Evolutionary conservation across 1,140 invertebrate species (phyloP).

Genomic region (Trachelipus rathkii): DNA sequence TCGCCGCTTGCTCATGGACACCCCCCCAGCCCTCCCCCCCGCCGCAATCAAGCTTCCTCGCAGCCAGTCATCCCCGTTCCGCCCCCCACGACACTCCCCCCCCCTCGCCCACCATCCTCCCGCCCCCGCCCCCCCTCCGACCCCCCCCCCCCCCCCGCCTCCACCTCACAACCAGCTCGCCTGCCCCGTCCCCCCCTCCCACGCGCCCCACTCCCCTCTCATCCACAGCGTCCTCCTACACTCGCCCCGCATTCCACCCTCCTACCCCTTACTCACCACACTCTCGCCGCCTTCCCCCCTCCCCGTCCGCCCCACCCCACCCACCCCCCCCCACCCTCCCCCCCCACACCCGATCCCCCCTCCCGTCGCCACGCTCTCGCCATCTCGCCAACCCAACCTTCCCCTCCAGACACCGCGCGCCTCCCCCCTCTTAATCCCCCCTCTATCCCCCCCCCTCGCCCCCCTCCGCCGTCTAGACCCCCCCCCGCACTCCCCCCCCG

Average conservation of each 20-base stretch:
- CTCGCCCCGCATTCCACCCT: too few relatives aligned
- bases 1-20: neutral
- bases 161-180: neutral
- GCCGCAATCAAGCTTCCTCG: slow-evolving; percentile 29
- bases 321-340: neutral
- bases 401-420: neutral
- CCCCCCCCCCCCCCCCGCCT: neutral
- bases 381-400: neutral
- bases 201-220: neutral
- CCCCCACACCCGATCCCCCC: neutral
- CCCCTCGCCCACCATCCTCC: slow-evolving; percentile 35
- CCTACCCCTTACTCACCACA: too few relatives aligned
- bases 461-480: neutral
- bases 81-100: too few relatives aligned
- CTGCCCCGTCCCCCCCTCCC: neutral
- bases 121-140: neutral
- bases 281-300: neutral
- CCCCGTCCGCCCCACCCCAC: neutral
- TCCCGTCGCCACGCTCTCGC: neutral
- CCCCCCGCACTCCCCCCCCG: neutral
- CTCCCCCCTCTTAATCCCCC: neutral
- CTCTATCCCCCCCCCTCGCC: neutral
- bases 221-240: neutral
- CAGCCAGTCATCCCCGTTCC: too few relatives aligned
- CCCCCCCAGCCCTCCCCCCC: neutral